phyloP scores from a whole-genome alignment of 2,888 invertebrate species.

The Xanthia togata region DNA sequence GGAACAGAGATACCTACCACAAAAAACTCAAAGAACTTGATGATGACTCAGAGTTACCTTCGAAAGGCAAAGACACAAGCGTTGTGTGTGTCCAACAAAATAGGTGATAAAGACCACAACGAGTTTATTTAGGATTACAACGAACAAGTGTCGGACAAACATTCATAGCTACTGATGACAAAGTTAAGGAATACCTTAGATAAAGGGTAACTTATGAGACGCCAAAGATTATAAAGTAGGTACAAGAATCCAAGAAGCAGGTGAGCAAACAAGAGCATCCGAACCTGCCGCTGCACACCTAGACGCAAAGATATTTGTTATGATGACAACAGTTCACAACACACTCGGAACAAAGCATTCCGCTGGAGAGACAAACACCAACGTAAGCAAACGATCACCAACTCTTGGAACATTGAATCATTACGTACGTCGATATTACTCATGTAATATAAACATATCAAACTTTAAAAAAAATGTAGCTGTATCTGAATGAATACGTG shows the following conservation, averaged over 20 bases:
- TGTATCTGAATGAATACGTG: slow-evolving; percentile 61
- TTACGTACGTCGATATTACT: slow-evolving; percentile 61
- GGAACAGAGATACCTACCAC: slow-evolving; percentile 8
- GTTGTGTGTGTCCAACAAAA: slow-evolving; percentile 51
- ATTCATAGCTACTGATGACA: slow-evolving; percentile 37
- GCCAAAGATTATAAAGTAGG: slow-evolving; percentile 39
- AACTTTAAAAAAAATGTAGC: slow-evolving; percentile 42
- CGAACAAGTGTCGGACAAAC: slow-evolving; percentile 26
- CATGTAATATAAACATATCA: slow-evolving; percentile 39
- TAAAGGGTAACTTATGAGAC: slow-evolving; percentile 36
- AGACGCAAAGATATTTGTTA: slow-evolving; percentile 68
- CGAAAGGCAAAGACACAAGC: slow-evolving; percentile 31
- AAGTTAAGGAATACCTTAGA: slow-evolving; percentile 40
- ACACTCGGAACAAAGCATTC: slow-evolving; percentile 71
- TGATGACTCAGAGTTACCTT: slow-evolving; percentile 57
- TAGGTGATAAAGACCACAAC: slow-evolving; percentile 49
- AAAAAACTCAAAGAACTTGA: slow-evolving; percentile 20
- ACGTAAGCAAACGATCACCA: slow-evolving; percentile 64
- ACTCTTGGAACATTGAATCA: slow-evolving; percentile 65
- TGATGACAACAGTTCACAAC: slow-evolving; percentile 70
- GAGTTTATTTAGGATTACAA: slow-evolving; percentile 41
- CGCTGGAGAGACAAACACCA: slow-evolving; percentile 63
- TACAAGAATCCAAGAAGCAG: slow-evolving; percentile 69
- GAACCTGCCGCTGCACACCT: slow-evolving; percentile 54
- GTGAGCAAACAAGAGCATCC: slow-evolving; percentile 71